Evolutionary conservation across 2,888 invertebrate genomes (phyloP).

Genomic region (Caenorhabditis sulstoni): DNA sequence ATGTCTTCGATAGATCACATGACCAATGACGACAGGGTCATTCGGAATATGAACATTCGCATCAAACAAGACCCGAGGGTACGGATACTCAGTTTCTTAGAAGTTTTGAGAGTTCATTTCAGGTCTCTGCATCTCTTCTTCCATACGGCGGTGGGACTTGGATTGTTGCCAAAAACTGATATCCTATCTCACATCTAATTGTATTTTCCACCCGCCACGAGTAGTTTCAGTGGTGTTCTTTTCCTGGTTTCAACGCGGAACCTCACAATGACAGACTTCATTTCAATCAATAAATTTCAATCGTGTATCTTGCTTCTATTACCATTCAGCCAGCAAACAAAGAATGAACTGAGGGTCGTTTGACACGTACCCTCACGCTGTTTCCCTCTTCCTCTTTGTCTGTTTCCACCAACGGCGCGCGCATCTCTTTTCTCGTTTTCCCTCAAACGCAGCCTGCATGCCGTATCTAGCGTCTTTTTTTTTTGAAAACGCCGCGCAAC

Average conservation of each 20-base stretch:
- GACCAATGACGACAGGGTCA: conserved; percentile 66
- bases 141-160: conserved; percentile 71
- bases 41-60: conserved; percentile 68
- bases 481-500: too few species aligned
- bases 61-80: conserved; percentile 70
- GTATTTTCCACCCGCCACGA: conserved; percentile 41
- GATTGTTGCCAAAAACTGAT: conserved; percentile 66
- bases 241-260: conserved; percentile 12
- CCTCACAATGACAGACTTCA: too few species aligned
- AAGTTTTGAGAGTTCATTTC: conserved; percentile 1
- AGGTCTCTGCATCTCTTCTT: conserved; percentile 67
- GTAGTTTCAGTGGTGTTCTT: conserved; percentile 45
- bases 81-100: not conserved
- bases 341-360: too few species aligned
- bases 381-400: too few species aligned
- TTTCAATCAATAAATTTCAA: too few species aligned
- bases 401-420: not conserved
- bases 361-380: too few species aligned
- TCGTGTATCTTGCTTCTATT: too few species aligned
- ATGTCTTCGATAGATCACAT: conserved; percentile 66
- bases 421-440: too few species aligned
- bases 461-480: too few species aligned
- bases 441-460: too few species aligned
- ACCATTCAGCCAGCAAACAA: too few species aligned
- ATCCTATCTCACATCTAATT: not conserved